Evolutionary conservation across 1,140 invertebrate genomes (phyloP), one percentile per base, ranked within the genome.

Genomic region (Chrysomallon squamiferum): DNA sequence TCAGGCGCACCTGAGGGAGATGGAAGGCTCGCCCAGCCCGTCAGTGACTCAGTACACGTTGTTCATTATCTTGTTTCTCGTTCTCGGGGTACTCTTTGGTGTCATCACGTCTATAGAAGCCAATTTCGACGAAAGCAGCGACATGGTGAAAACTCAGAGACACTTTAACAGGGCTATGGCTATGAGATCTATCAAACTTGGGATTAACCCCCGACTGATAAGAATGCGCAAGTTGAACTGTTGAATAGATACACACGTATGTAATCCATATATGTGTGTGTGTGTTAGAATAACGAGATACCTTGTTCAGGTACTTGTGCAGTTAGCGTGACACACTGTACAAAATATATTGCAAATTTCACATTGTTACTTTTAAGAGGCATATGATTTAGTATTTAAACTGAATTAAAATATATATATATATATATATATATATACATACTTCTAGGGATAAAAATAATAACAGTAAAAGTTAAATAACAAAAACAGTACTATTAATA

Each of bases 91-190:
- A 49, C 87, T 94, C 29, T 88, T 93, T 75, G 92, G 93, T 43
- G 92, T 94, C 68, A 82, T 94, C 25, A 92, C 91, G 47, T 92
- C 90, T 27, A 87, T 91, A 69, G 89, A 93, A 77, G 87, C 83
- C 72, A 87, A 88, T 74, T 83, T 87, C 67, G 76, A 76, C 4
- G 87, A 88, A 27, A 78, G 80, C 43, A 79, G 86, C 69, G 87
- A 89, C 77, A 88, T 89, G 63, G 89, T 90, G 66, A 91, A 92
- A 76, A 89, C 90, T 18, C 89, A 90, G 74, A 88, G 92, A 13
- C 92, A 94, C 79, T 94, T 93, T 78, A 94, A 93, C 85, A 87
- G 92, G 59, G 92, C 92, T 2, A 92, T 94, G 91, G 92, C 92
- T 3, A 94, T 94, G 92, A 88, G 92, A 25, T 92, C 91, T 57